phyloP scores from a whole-genome alignment of 2,888 invertebrate genomes.

The Drosophila suboccidentalis region DNA sequence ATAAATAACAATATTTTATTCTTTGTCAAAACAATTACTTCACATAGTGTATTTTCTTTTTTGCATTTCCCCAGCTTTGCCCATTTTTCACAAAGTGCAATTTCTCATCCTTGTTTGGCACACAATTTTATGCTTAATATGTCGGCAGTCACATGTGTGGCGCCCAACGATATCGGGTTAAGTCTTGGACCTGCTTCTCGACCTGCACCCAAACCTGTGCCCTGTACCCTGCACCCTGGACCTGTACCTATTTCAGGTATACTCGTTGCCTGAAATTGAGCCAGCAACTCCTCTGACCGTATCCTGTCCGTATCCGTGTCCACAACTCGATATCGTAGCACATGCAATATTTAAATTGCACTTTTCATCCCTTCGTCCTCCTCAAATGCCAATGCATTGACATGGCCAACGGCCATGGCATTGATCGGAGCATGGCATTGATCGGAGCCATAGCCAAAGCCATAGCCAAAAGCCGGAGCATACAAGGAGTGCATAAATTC shows the following conservation, averaged over 20 bases:
- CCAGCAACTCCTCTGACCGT: slow-evolving; percentile 19
- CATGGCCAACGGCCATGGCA: slow-evolving; percentile 78
- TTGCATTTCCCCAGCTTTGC: slow-evolving; percentile 22
- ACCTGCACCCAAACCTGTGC: slow-evolving; percentile 14
- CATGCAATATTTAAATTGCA: slow-evolving; percentile 79
- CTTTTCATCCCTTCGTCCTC: slow-evolving; percentile 18
- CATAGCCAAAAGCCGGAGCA: slow-evolving; percentile 3
- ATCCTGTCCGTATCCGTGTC: slow-evolving; percentile 25
- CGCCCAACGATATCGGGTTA: slow-evolving; percentile 13
- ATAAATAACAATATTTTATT: neutral
- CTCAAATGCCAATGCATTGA: slow-evolving; percentile 54
- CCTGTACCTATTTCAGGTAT: slow-evolving; percentile 6
- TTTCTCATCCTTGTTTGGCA: slow-evolving; percentile 74
- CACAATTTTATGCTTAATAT: slow-evolving; percentile 80
- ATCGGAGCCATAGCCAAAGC: slow-evolving; percentile 43
- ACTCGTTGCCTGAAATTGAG: slow-evolving; percentile 2
- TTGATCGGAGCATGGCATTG: slow-evolving; percentile 76
- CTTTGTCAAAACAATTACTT: neutral
- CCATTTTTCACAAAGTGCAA: slow-evolving; percentile 64
- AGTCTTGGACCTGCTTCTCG: slow-evolving; percentile 1
- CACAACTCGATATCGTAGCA: slow-evolving; percentile 31
- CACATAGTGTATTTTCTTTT: neutral
- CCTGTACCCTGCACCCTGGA: slow-evolving; percentile 11
- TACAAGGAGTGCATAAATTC: slow-evolving; percentile 53
- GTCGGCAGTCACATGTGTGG: slow-evolving; percentile 69